Conservation (phyloP, 2,113 vertebrate genomes). For the Mesocricetus auratus region DNA sequence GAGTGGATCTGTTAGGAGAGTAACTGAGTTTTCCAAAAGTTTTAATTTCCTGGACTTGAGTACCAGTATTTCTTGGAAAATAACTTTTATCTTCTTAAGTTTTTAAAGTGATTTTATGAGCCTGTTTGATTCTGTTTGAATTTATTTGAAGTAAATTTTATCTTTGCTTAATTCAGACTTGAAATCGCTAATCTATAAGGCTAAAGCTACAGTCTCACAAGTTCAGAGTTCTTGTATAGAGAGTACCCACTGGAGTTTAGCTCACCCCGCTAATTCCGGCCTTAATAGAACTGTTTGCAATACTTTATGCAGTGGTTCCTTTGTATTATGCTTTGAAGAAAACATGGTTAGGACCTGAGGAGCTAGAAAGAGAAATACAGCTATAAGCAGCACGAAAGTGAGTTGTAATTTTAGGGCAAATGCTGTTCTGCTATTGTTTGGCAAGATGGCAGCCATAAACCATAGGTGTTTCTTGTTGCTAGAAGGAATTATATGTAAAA, state of each 20-base stretch:
- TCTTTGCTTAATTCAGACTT: slow-evolving; percentile 28
- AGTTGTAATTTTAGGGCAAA: background rate
- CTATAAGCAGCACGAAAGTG: background rate
- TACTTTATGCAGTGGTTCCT: background rate
- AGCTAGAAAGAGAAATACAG: background rate
- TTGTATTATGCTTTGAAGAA: background rate
- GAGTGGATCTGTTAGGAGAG: background rate
- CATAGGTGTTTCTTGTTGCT: slow-evolving; percentile 32
- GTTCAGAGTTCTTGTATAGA: slow-evolving; percentile 39
- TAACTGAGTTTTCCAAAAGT: slow-evolving; percentile 43
- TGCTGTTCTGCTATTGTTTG: slow-evolving; percentile 48
- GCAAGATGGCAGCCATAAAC: slow-evolving; percentile 7
- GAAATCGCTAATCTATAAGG: slow-evolving; percentile 14
- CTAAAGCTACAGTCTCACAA: slow-evolving; percentile 32
- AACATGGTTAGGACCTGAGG: background rate
- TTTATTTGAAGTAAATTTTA: slow-evolving; percentile 40
- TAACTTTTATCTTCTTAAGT: slow-evolving; percentile 29
- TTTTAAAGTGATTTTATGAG: slow-evolving; percentile 34
- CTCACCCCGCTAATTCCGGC: background rate
- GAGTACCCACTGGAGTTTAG: background rate
- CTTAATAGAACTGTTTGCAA: background rate
- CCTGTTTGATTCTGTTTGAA: slow-evolving; percentile 20
- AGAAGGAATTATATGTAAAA: slow-evolving; percentile 56
- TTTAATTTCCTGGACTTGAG: slow-evolving; percentile 52
- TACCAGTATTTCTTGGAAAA: slow-evolving; percentile 37